phyloP scores from a whole-genome alignment of 1,140 invertebrate genomes.

The Chelonus insularis region DNA sequence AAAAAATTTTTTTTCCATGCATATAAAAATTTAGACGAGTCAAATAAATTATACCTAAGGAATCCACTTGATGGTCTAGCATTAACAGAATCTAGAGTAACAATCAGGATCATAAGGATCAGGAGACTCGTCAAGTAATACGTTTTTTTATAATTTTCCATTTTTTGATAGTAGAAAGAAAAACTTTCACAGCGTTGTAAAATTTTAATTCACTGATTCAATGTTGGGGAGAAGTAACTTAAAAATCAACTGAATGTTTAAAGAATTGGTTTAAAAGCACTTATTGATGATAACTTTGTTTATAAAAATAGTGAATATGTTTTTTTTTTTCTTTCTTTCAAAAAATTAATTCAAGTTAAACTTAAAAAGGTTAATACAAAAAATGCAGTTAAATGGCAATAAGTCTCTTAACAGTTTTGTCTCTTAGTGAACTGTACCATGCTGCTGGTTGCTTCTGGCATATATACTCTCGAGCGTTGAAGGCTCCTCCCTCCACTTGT shows the following conservation, averaged over 20 bases:
- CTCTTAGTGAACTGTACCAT: constrained; percentile 54
- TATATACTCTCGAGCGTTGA: constrained; percentile 51
- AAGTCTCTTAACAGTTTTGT: constrained; percentile 44
- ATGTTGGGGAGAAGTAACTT: too few relatives aligned
- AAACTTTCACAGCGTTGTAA: neutral
- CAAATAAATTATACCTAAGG: constrained; percentile 22
- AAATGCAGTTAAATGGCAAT: neutral
- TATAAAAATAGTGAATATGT: too few relatives aligned
- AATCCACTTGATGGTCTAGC: constrained; percentile 24
- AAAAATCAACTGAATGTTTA: too few relatives aligned
- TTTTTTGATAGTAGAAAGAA: neutral
- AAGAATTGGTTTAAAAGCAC: too few relatives aligned
- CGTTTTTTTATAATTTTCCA: constrained; percentile 18
- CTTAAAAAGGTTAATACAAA: too few relatives aligned
- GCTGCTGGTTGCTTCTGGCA: constrained; percentile 48
- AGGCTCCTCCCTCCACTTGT: constrained; percentile 36
- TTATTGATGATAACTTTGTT: too few relatives aligned
- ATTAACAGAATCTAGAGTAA: constrained; percentile 22
- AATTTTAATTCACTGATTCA: neutral
- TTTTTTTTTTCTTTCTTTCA: constrained; percentile 24
- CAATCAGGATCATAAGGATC: constrained; percentile 18
- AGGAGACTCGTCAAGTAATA: constrained; percentile 12
- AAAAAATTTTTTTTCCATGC: neutral
- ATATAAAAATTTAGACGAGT: neutral
- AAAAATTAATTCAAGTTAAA: constrained; percentile 15